Evolutionary conservation across 2,888 invertebrate genomes (phyloP).

Genomic region (Ditula angustiorana): DNA sequence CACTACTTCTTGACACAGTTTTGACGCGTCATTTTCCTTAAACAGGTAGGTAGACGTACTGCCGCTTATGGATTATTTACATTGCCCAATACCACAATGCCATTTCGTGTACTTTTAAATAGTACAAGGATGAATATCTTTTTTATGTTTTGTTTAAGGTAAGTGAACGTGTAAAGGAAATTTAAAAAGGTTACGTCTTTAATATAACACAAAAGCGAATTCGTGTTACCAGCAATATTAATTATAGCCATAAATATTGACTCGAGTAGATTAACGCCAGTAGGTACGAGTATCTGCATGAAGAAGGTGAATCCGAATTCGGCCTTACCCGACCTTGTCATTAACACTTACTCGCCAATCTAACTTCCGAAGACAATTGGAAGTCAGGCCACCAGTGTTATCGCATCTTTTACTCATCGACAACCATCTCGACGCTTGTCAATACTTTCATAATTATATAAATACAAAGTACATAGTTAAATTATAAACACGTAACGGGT

Average conservation of each 20-base stretch:
- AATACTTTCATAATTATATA: neutral
- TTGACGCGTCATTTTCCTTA: constrained; percentile 16
- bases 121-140: neutral
- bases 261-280: no score
- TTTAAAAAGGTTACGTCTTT: no score
- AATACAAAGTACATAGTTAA: constrained; percentile 4
- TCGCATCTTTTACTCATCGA: neutral
- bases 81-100: neutral
- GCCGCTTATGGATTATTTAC: neutral
- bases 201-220: no score
- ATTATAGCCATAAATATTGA: no score
- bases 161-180: no score
- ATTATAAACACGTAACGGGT: constrained; percentile 25
- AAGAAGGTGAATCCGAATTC: no score
- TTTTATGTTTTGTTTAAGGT: neutral
- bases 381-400: neutral
- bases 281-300: no score
- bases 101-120: neutral
- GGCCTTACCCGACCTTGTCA: no score
- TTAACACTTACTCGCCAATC: no score
- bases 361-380: no score
- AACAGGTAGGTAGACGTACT: neutral
- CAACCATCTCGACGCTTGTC: neutral
- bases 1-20: neutral
- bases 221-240: no score